These are phyloP conservation scores for Pherbina coryleti DNA, from an alignment of 2,888 invertebrate species.

Conservation along the genomic window DNA sequence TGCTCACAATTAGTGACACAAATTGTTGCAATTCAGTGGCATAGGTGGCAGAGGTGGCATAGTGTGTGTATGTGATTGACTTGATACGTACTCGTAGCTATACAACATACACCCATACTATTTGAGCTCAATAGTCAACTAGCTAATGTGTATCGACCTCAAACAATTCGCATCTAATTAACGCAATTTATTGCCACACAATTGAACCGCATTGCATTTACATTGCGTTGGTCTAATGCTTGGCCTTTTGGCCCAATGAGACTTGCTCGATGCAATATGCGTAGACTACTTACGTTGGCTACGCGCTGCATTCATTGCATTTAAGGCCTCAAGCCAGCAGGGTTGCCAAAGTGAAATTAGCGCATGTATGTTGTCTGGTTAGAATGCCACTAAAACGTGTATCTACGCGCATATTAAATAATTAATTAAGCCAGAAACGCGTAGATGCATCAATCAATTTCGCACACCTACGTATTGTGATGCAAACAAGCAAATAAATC, in stretches of 20 bases:
- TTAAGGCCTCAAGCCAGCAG: background rate
- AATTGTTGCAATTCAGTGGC: slow-evolving; percentile 53
- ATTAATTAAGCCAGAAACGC: slow-evolving; percentile 28
- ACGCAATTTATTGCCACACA: slow-evolving; percentile 38
- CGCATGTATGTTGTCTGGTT: slow-evolving; percentile 11
- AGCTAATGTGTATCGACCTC: background rate
- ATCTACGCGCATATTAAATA: slow-evolving; percentile 20
- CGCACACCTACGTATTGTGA: background rate
- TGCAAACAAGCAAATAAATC: background rate
- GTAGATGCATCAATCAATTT: slow-evolving; percentile 24
- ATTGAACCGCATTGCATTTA: slow-evolving; percentile 18
- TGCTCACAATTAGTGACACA: slow-evolving; percentile 68
- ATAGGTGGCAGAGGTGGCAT: background rate
- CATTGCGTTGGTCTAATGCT: background rate
- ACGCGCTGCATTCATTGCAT: no score
- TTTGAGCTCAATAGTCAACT: slow-evolving; percentile 1
- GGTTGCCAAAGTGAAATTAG: background rate
- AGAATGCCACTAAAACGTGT: slow-evolving; percentile 16
- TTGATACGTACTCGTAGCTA: background rate
- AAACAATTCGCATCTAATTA: slow-evolving; percentile 28
- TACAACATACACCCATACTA: background rate
- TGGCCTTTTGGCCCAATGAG: slow-evolving; percentile 31
- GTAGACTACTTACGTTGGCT: no score
- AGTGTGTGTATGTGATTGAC: background rate
- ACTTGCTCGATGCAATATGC: background rate